Conservation (phyloP, 1,140 invertebrate genomes). For the Helicoverpa armigera region DNA sequence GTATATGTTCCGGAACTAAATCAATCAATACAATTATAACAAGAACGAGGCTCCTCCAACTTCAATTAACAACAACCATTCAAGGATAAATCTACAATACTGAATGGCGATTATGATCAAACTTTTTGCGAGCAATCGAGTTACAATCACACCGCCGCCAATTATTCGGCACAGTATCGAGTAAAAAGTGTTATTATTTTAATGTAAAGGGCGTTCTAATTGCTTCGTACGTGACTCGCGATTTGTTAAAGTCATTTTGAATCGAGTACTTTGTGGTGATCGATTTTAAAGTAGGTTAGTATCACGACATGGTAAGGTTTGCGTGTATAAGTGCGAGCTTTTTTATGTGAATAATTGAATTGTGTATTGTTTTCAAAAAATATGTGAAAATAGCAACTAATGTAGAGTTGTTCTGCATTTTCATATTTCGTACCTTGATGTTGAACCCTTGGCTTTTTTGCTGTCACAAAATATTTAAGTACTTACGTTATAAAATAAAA, state of each 20-base stretch:
- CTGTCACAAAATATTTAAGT: not conserved
- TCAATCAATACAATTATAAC: not conserved
- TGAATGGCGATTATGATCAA: not conserved
- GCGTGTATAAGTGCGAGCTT: too few relatives aligned
- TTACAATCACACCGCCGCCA: not conserved
- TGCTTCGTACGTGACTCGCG: constrained; percentile 2
- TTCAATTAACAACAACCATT: constrained; percentile 11
- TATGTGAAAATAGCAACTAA: too few relatives aligned
- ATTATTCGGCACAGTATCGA: not conserved
- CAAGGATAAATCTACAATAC: not conserved
- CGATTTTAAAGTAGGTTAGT: not conserved
- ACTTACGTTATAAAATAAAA: not conserved
- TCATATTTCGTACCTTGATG: too few relatives aligned
- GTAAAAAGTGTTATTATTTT: constrained; percentile 37
- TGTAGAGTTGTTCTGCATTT: too few relatives aligned
- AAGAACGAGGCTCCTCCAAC: not conserved
- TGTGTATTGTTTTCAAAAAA: too few relatives aligned
- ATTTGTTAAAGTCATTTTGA: constrained; percentile 18
- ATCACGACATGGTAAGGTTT: not conserved
- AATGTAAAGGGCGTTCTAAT: constrained; percentile 24
- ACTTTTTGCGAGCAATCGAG: not conserved
- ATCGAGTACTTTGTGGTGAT: not conserved
- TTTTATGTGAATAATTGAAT: too few relatives aligned
- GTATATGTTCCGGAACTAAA: not conserved
- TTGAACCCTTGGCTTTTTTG: too few relatives aligned